A percentile compares a stretch with the other conserved stretches of the same genome.
phyloP scores from a whole-genome alignment of 2,113 vertebrate species.

The Dromiciops gliroides region DNA sequence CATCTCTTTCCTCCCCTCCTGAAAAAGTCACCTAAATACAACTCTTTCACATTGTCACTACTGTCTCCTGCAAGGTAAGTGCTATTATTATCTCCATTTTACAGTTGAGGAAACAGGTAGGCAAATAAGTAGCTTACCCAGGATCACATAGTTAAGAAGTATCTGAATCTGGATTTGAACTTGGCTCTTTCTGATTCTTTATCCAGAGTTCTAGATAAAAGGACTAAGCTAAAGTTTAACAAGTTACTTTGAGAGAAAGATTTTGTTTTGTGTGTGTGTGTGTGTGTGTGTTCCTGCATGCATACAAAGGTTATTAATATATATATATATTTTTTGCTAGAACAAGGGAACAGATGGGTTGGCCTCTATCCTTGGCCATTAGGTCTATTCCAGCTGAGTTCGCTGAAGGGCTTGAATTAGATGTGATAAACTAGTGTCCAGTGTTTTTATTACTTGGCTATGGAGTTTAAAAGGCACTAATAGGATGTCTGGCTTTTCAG shows the following conservation, averaged over 20 bases:
- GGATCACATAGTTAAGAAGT: background rate
- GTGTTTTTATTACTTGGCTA: background rate
- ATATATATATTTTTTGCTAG: background rate
- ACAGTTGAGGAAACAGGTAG: background rate
- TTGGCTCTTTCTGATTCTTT: background rate
- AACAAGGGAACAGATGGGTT: background rate
- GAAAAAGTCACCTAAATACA: background rate
- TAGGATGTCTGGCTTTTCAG: background rate
- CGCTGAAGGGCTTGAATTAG: background rate
- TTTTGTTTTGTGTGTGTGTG: too few relatives aligned
- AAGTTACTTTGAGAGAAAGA: background rate
- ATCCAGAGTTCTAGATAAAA: background rate
- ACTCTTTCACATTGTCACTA: background rate
- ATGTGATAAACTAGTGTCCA: background rate
- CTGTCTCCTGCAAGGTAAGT: background rate
- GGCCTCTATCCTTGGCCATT: background rate
- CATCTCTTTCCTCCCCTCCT: background rate
- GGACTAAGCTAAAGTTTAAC: background rate
- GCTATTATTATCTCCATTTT: background rate
- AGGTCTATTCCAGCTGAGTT: background rate
- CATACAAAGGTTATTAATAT: too few relatives aligned
- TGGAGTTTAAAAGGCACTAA: background rate
- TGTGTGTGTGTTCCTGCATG: too few relatives aligned
- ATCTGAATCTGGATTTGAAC: background rate
- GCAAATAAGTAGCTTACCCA: background rate